Base-by-base conservation (phyloP, 2,888 invertebrate species). In the Ferrisia virgata region DNA sequence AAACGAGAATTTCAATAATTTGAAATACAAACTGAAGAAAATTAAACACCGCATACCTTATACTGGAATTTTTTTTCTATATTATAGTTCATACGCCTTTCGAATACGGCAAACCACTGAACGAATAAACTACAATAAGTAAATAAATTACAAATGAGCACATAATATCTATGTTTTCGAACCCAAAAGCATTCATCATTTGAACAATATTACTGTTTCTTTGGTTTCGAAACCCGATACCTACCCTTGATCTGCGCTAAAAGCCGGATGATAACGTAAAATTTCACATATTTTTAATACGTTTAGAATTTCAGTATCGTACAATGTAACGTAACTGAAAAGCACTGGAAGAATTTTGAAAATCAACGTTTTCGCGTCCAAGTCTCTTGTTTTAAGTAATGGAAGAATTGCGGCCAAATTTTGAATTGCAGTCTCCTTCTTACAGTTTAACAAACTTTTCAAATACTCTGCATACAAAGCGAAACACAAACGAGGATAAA, bases 181-280 rank as follows among this genome's bases (percentile, higher is more conserved):
- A n/a, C n/a, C n/a, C n/a, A n/a, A n/a, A n/a, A n/a, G n/a, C n/a
- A n/a, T n/a, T n/a, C n/a, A n/a, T n/a, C n/a, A n/a, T n/a, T n/a
- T n/a, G n/a, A n/a, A n/a, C n/a, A n/a, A n/a, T n/a, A n/a, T n/a
- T n/a, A n/a, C n/a, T n/a, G n/a, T n/a, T n/a, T n/a, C n/a, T n/a
- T n/a, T n/a, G n/a, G n/a, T n/a, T n/a, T n/a, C n/a, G n/a, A 9
- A 22, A 22, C 13, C 18, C 22, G 4, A 25, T n/a, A 58, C 64
- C 33, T 58, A 81, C 81, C n/a, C 25, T 39, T 64, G 64, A 53
- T 81, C 36, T 2, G 13, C 2, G 8, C 9, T 33, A 25, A 81
- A 81, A 11, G 81, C 81, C 9, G 81, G 81, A 58, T 81, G 81
- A 81, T 64, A 18, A 6, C 36, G 47, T 0, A 81, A 22, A 1